Percentiles rank a stretch among this genome's conserved stretches.
Conservation (phyloP, 2,888 invertebrate species). For the Coremacera marginata region DNA sequence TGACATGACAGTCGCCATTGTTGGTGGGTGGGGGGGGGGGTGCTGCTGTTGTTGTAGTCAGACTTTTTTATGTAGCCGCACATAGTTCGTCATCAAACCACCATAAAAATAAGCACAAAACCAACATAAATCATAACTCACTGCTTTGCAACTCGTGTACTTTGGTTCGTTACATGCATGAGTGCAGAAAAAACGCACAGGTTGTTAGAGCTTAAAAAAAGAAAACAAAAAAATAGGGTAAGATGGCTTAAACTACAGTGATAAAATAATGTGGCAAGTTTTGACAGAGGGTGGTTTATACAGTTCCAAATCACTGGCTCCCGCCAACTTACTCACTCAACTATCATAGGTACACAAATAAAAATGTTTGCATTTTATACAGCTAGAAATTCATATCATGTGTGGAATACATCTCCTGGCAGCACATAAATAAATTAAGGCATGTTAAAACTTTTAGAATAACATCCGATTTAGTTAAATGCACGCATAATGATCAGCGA, state of each 20-base stretch:
- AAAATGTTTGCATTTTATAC: not conserved
- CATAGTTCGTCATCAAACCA: not conserved
- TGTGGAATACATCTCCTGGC: not conserved
- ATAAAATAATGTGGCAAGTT: slow-evolving; percentile 11
- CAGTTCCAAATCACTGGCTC: not conserved
- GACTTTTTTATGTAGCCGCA: not conserved
- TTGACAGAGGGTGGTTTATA: not conserved
- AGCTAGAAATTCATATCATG: not conserved
- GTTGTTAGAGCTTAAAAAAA: slow-evolving; percentile 16
- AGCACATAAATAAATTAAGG: not conserved
- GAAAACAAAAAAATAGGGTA: not conserved
- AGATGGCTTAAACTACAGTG: not conserved
- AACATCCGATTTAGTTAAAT: slow-evolving; percentile 17
- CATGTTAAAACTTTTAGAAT: not conserved
- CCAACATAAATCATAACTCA: slow-evolving; percentile 1
- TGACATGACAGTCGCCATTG: slow-evolving; percentile 10
- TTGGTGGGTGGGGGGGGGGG: not conserved
- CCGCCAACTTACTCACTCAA: not conserved
- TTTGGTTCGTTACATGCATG: slow-evolving; percentile 27
- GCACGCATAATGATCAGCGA: not conserved
- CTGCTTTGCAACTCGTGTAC: not conserved
- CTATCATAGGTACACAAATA: not conserved
- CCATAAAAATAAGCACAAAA: not conserved
- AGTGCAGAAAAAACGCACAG: slow-evolving; percentile 27
- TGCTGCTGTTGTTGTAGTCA: not conserved